phyloP scores from a whole-genome alignment of 2,113 vertebrate species.

The Peromyscus leucopus region DNA sequence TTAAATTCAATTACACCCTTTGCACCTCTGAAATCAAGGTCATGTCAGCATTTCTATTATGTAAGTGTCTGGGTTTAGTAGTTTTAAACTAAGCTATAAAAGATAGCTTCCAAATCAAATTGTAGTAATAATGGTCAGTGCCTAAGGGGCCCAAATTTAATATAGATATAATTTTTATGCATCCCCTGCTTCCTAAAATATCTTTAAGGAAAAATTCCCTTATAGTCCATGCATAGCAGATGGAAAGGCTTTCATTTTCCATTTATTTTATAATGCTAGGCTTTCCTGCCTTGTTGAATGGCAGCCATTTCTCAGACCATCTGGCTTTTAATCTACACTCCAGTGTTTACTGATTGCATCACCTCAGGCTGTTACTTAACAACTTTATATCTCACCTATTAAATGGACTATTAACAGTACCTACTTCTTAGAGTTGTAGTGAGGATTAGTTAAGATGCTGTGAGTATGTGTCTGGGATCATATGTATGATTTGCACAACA shows the following conservation, averaged over 20 bases:
- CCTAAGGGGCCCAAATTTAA: conserved; percentile 61
- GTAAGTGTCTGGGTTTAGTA: conserved; percentile 70
- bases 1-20: conserved; percentile 84
- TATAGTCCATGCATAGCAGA: conserved; percentile 45
- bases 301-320: not conserved
- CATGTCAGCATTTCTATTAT: conserved; percentile 81
- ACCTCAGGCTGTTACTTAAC: not conserved
- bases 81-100: conserved; percentile 80
- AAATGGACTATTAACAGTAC: not conserved
- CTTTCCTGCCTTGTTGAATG: conserved; percentile 13
- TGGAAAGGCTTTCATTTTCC: conserved; percentile 47
- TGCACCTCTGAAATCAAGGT: conserved; percentile 81
- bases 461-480: not conserved
- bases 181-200: conserved; percentile 68
- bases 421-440: not conserved
- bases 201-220: conserved; percentile 51
- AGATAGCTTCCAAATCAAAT: conserved; percentile 76
- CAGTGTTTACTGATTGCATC: not conserved
- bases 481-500: conserved; percentile 21
- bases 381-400: not conserved
- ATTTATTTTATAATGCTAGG: conserved; percentile 25
- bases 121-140: conserved; percentile 70
- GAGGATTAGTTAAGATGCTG: conserved; percentile 37
- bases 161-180: conserved; percentile 7
- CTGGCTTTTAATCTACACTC: not conserved